phyloP scores from a whole-genome alignment of 30 jellyfish, hydroid and myxozoan species.

The Chrysaora quinquecirrha region DNA sequence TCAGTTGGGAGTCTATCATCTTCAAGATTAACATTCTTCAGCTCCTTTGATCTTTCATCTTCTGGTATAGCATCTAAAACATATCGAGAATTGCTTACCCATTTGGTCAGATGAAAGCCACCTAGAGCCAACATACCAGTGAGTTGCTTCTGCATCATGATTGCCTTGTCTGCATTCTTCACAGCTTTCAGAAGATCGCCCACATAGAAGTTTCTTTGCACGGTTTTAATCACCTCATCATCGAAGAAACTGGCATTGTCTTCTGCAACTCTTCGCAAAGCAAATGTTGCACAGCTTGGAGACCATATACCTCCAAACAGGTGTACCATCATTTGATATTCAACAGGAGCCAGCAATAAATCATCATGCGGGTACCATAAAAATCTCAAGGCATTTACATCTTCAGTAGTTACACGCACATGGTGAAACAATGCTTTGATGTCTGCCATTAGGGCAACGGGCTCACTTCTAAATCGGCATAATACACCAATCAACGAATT shows the following conservation, averaged over 20 bases:
- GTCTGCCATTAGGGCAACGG: conserved; percentile 42
- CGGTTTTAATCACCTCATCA: neutral
- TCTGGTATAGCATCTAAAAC: conserved; percentile 36
- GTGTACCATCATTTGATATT: conserved; percentile 53
- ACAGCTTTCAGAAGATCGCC: conserved; percentile 16
- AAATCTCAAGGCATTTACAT: conserved; percentile 23
- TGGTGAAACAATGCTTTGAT: conserved; percentile 64
- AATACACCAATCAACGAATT: conserved; percentile 35
- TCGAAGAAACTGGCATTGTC: neutral
- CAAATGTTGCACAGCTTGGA: conserved; percentile 38
- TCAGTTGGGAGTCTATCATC: conserved; percentile 25
- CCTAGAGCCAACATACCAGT: conserved; percentile 19
- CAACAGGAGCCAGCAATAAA: neutral
- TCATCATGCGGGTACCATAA: conserved; percentile 43
- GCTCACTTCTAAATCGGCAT: conserved; percentile 15
- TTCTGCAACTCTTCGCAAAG: conserved; percentile 10
- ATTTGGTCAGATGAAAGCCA: conserved; percentile 46
- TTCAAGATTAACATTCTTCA: conserved; percentile 13
- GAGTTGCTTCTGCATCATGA: neutral
- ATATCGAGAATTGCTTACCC: conserved; percentile 30
- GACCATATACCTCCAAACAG: conserved; percentile 16
- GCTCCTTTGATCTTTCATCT: conserved; percentile 26
- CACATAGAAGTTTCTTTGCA: conserved; percentile 38
- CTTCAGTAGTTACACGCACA: conserved; percentile 39
- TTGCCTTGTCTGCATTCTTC: conserved; percentile 10